These are phyloP conservation scores for Pyrochroa serraticornis DNA, from an alignment of 2,888 invertebrate species.

Conservation along the genomic window DNA sequence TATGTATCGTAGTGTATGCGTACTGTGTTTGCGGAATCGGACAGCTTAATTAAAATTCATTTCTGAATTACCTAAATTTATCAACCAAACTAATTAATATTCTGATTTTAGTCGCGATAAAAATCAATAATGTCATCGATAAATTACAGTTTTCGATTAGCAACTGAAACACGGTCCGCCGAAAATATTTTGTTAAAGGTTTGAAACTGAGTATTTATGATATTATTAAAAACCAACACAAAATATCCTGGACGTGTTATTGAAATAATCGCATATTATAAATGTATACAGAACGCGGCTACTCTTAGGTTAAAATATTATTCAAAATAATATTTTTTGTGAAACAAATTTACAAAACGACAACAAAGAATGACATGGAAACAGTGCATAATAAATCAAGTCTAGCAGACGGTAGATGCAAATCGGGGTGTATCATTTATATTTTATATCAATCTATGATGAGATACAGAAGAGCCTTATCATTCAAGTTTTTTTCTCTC, in stretches of 20 bases:
- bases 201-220: too few species aligned
- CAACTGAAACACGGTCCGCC: neutral
- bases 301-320: neutral
- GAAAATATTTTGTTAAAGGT: neutral
- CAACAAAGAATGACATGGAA: conserved; percentile 42
- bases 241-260: neutral
- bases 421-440: conserved; percentile 51
- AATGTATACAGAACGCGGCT: neutral
- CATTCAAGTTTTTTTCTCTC: conserved; percentile 42
- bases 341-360: conserved; percentile 15
- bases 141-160: neutral
- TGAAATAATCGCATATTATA: neutral
- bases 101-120: conserved; percentile 8
- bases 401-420: conserved; percentile 46
- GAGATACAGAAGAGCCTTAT: conserved; percentile 49
- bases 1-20: conserved; percentile 25
- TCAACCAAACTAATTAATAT: conserved; percentile 18
- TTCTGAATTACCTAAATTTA: conserved; percentile 27
- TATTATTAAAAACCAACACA: too few species aligned
- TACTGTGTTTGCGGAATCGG: conserved; percentile 24
- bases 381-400: conserved; percentile 50
- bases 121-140: conserved; percentile 1
- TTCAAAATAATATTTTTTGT: conserved; percentile 13
- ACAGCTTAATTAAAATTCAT: conserved; percentile 31
- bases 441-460: conserved; percentile 52